Evolutionary conservation across 2,888 invertebrate genomes (phyloP), one percentile per base, ranked within the genome.

Genomic region (Parnassius orleans): DNA sequence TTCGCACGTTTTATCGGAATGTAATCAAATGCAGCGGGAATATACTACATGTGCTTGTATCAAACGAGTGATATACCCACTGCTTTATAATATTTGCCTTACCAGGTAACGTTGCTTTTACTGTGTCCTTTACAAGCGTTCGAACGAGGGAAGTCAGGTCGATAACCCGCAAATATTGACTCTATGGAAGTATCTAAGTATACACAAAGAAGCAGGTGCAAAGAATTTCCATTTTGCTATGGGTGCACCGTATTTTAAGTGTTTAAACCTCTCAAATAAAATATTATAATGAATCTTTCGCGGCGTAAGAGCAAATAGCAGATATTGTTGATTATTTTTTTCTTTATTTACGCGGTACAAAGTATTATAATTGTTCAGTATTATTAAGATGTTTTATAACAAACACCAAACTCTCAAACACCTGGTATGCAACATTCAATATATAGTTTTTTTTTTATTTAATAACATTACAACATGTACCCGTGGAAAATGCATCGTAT

Each of bases 151-250:
- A 79, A 80, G 76, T 75, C 70, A 70, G 86, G 83, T 87, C 87
- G 77, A 77, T 75, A 78, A 86, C 86, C 87, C 79, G 76, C 80
- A 78, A 87, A 88, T 88, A 87, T 89, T 89, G 83, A 87, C 84
- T 83, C 81, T 63, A 24, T 46, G 46, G 46, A 55, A 24, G 44
- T n/a, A 11, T 54, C 54, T 54, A 9, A 14, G 43, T 15, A 11
- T 44, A 54, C 15, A 54, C 11, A 14, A 53, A 42, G 15, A 24
- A 14, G 74, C 73, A 69, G 69, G 72, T 75, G 73, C 69, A 65
- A 73, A 71, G 67, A 67, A 61, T 46, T 53, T 19, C 44, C n/a
- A 52, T 44, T 53, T 56, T 12, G 7, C 41, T 33, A 14, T 56
- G 47, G 9, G n/a, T 14, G 47, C 10, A 43, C 3, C 0, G 43